Conservation (phyloP, 2,797 vertebrate species). For the Xiphorhynchus erythropygius region DNA sequence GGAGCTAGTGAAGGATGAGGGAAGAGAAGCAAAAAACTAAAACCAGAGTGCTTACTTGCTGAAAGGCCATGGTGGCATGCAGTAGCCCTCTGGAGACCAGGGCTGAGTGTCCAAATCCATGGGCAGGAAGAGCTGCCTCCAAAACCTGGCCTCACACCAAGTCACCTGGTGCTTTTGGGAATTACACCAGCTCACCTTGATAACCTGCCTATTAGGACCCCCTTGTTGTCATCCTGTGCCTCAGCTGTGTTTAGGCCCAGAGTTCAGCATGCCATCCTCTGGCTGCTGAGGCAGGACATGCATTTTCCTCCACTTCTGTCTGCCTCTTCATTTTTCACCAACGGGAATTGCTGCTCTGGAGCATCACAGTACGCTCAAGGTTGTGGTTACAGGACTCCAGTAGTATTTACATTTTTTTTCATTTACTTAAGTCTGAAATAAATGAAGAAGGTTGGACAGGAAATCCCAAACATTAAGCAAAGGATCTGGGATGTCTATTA, state of each 20-base stretch:
- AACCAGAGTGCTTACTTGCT: neutral
- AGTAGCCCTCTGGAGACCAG: neutral
- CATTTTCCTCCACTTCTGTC: neutral
- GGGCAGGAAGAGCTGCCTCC: neutral
- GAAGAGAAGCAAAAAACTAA: neutral
- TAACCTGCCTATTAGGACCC: neutral
- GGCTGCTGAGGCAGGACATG: neutral
- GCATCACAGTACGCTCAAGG: neutral
- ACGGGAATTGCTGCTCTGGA: neutral
- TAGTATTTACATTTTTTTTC: neutral
- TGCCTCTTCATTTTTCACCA: neutral
- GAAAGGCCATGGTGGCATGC: neutral
- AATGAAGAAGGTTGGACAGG: neutral
- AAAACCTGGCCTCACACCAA: neutral
- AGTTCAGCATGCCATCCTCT: neutral
- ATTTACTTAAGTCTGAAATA: constrained; percentile 7
- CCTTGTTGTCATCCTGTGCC: neutral
- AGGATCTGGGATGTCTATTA: neutral
- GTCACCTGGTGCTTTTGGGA: neutral
- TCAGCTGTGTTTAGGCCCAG: neutral
- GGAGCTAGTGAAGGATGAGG: neutral
- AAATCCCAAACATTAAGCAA: neutral
- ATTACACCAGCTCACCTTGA: neutral
- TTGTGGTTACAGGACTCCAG: neutral
- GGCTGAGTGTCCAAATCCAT: neutral